These are phyloP conservation scores for Eledona agricola DNA, from an alignment of 2,888 invertebrate genomes.

Conservation along the genomic window DNA sequence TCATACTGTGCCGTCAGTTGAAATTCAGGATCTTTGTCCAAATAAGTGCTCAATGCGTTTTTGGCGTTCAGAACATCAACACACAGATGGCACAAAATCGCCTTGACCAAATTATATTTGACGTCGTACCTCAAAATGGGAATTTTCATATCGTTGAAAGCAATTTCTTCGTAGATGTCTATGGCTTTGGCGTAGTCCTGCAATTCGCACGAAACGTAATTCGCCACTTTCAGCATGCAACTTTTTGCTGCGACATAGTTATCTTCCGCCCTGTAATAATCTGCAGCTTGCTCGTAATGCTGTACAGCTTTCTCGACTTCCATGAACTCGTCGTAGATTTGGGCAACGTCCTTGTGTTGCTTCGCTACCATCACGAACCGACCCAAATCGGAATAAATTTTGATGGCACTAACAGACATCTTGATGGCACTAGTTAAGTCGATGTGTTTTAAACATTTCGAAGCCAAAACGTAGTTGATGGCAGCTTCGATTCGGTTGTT, in stretches of 20 bases:
- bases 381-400: conserved; percentile 94
- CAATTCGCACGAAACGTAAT: conserved; percentile 92
- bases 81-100: conserved; percentile 93
- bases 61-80: conserved; percentile 90
- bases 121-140: conserved; percentile 86
- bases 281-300: conserved; percentile 86
- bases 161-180: conserved; percentile 94
- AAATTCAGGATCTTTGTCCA: conserved; percentile 91
- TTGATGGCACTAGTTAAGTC: conserved; percentile 85
- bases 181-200: conserved; percentile 96
- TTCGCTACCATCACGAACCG: conserved; percentile 96
- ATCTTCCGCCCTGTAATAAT: conserved; percentile 94
- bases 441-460: conserved; percentile 90
- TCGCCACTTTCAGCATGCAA: conserved; percentile 94
- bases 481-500: conserved; percentile 93
- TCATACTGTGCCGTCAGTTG: conserved; percentile 92
- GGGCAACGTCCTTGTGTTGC: conserved; percentile 94
- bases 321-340: conserved; percentile 91
- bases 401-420: conserved; percentile 88
- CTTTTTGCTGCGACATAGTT: conserved; percentile 96
- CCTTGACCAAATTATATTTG: conserved; percentile 96
- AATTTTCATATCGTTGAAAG: conserved; percentile 88
- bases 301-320: conserved; percentile 87
- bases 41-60: conserved; percentile 89
- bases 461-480: conserved; percentile 91